phyloP scores from a whole-genome alignment of 2,888 invertebrate genomes.

The Beris morrisii region DNA sequence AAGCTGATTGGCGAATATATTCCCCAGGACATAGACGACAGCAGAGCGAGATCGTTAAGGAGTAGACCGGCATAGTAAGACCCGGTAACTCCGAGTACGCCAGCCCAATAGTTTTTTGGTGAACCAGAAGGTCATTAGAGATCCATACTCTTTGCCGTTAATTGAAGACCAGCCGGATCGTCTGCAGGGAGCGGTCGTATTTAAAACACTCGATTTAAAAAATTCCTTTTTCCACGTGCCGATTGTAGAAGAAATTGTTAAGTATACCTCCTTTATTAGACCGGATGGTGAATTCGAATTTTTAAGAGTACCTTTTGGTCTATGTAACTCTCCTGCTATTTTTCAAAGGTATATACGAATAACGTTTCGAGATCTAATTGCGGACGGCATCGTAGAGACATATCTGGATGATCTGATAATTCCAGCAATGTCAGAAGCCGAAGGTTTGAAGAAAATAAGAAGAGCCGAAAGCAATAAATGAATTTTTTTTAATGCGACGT shows the following conservation, averaged over 20 bases:
- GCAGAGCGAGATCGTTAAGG: slow-evolving; percentile 9
- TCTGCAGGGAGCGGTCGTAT: slow-evolving; percentile 39
- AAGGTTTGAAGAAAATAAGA: slow-evolving; percentile 18
- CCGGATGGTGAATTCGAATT: slow-evolving; percentile 52
- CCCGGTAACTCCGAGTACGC: slow-evolving; percentile 46
- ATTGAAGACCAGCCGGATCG: slow-evolving; percentile 50
- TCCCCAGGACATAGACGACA: slow-evolving; percentile 1
- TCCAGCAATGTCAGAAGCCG: slow-evolving; percentile 22
- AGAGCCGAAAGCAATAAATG: slow-evolving; percentile 39
- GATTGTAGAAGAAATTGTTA: slow-evolving; percentile 43
- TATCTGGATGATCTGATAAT: too few relatives aligned
- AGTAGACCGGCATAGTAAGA: slow-evolving; percentile 45
- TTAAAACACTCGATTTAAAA: slow-evolving; percentile 37
- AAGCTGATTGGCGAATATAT: slow-evolving; percentile 2
- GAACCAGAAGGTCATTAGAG: slow-evolving; percentile 46
- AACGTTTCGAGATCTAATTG: slow-evolving; percentile 30
- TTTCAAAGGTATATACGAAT: slow-evolving; percentile 43
- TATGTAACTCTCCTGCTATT: slow-evolving; percentile 48
- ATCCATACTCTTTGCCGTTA: slow-evolving; percentile 46
- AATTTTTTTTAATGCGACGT: slow-evolving; percentile 19
- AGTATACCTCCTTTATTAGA: slow-evolving; percentile 52
- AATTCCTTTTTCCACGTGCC: slow-evolving; percentile 48
- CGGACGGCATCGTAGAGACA: slow-evolving; percentile 25
- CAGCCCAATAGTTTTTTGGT: slow-evolving; percentile 39
- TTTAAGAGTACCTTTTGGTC: slow-evolving; percentile 49